Conservation (phyloP, 2,888 invertebrate species). For the Trissolcus japonicus region DNA sequence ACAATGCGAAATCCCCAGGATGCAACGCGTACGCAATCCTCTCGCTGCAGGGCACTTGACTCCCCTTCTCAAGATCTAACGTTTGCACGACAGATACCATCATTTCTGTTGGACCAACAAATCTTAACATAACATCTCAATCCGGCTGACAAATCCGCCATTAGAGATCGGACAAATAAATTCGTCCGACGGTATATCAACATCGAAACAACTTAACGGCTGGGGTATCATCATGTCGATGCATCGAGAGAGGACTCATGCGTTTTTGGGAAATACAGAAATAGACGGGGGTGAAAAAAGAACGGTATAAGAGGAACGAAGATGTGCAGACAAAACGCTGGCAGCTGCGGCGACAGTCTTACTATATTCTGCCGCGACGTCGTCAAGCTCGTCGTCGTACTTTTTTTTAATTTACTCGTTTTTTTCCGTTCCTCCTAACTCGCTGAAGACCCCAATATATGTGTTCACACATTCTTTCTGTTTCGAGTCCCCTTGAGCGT, state of each 20-base stretch:
- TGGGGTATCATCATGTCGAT: background rate
- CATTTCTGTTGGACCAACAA: constrained; percentile 52
- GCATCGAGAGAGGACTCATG: background rate
- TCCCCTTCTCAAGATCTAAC: constrained; percentile 43
- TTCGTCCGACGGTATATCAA: background rate
- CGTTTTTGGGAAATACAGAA: constrained; percentile 58
- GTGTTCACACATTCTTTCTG: constrained; percentile 57
- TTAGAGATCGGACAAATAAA: constrained; percentile 1
- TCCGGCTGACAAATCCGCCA: constrained; percentile 9
- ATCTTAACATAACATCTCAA: constrained; percentile 45
- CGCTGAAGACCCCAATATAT: constrained; percentile 51
- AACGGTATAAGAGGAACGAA: constrained; percentile 51
- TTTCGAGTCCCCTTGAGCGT: constrained; percentile 58
- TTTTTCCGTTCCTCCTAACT: constrained; percentile 21
- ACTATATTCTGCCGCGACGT: constrained; percentile 53
- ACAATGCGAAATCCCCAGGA: constrained; percentile 61
- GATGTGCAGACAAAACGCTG: constrained; percentile 58
- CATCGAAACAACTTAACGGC: background rate
- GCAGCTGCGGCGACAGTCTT: constrained; percentile 57
- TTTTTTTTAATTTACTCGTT: constrained; percentile 46
- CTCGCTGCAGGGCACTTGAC: constrained; percentile 56
- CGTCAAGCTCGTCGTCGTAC: constrained; percentile 53
- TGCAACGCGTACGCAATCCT: constrained; percentile 55
- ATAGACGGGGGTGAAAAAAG: constrained; percentile 66
- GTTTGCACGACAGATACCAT: constrained; percentile 37